Evolutionary conservation across 1,140 invertebrate genomes (phyloP).

Genomic region (Galendromus occidentalis): DNA sequence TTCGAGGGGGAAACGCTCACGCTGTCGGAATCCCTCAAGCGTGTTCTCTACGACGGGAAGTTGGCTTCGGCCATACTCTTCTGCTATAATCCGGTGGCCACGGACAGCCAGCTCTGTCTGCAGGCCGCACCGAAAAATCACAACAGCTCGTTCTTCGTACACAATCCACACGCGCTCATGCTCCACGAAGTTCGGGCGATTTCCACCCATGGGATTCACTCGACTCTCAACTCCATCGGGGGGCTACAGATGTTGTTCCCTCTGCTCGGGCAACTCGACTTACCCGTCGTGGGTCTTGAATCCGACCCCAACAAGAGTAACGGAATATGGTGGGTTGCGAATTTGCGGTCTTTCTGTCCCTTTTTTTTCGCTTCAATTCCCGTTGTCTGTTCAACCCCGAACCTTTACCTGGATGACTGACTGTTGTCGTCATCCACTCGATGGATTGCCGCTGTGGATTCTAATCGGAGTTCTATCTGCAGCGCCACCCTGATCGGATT

Average conservation of each 20-base stretch:
- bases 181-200: slow-evolving; percentile 78
- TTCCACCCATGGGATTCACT: slow-evolving; percentile 95
- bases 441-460: too few species aligned
- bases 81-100: slow-evolving; percentile 98
- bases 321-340: slow-evolving; percentile 30
- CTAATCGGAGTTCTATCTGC: slow-evolving; percentile 43
- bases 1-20: slow-evolving; percentile 17
- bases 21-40: slow-evolving; percentile 14
- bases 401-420: too few species aligned
- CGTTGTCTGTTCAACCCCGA: too few species aligned
- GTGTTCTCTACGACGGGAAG: slow-evolving; percentile 96
- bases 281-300: slow-evolving; percentile 35
- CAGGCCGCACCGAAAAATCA: slow-evolving; percentile 82
- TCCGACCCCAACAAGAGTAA: slow-evolving; percentile 26
- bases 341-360: neutral
- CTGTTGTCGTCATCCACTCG: too few species aligned
- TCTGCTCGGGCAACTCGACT: slow-evolving; percentile 87
- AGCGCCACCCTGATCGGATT: slow-evolving; percentile 77
- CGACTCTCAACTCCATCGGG: slow-evolving; percentile 93
- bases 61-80: slow-evolving; percentile 89
- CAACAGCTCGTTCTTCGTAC: slow-evolving; percentile 90
- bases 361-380: neutral
- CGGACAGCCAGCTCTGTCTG: slow-evolving; percentile 89
- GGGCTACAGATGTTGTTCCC: slow-evolving; percentile 95
- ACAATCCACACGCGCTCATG: slow-evolving; percentile 47